Base-by-base conservation (phyloP, 1,140 invertebrate species). In the Gryon sp. region DNA sequence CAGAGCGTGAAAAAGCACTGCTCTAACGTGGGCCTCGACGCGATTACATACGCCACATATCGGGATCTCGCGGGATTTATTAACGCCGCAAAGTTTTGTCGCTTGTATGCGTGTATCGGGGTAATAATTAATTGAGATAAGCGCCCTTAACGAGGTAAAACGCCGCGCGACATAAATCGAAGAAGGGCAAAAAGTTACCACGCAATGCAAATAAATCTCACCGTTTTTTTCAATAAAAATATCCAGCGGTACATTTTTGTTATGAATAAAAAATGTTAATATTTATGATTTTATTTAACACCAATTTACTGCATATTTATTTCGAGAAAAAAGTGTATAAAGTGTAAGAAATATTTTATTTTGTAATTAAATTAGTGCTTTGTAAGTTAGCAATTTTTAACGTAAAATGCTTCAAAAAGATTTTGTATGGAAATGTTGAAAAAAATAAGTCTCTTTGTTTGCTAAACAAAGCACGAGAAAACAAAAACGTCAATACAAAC, bases 101-200 rank as follows among this genome's bases (percentile, higher is more conserved):
- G 75, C 62, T 59, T 60, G 53, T 55, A 53, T 48, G 43, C 34
- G 28, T 63, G 30, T 70, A 70, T 55, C 45, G 22, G 32, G 22
- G 66, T 66, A 77, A 77, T 77, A 77, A 77, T 77, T 77, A 77
- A 77, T 77, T 77, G 74, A 70, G 66, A 77, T 70, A 75, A 70
- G 72, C 70, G 30, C 63, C 38, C 43, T 57, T 68, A 78, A 78
- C 68, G 68, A 63, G 26, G 32, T 26, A 59, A 32, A 41, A 45
- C 32, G 2, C 38, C 15, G 22, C 24, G 41, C 14, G 9, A 41
- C 60, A 73, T 73, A 73, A 78, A 73, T 78, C 55, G 62, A 73
- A 73, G 50, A 45, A 53, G 66, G 40, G 24, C 38, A 60, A 53
- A 41, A 24, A 32, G 40, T n/a, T n/a, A n/a, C n/a, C 74, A 77